Conservation (phyloP, 2,888 invertebrate species). For the Thyatira batis region DNA sequence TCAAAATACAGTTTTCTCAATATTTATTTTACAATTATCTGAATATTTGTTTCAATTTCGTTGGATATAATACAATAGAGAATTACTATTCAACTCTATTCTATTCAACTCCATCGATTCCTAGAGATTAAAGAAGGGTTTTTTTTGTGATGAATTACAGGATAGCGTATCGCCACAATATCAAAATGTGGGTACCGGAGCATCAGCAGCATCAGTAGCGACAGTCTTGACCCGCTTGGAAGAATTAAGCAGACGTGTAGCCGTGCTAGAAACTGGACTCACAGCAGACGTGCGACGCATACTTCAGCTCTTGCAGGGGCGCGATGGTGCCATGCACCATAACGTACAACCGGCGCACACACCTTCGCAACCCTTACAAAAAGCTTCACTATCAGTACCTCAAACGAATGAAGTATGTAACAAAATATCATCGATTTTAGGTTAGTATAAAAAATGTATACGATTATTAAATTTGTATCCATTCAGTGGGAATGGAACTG, state of each 20-base stretch:
- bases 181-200: conserved; percentile 69
- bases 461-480: neutral
- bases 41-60: too few relatives aligned
- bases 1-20: too few relatives aligned
- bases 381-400: conserved; percentile 71
- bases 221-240: conserved; percentile 86
- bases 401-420: conserved; percentile 60
- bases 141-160: too few relatives aligned
- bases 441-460: too few relatives aligned
- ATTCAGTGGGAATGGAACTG: conserved; percentile 74
- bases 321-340: conserved; percentile 49
- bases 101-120: too few relatives aligned
- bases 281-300: conserved; percentile 89
- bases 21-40: too few relatives aligned
- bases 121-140: too few relatives aligned
- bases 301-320: conserved; percentile 84
- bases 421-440: too few relatives aligned
- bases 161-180: conserved; percentile 74
- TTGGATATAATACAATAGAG: neutral
- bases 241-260: conserved; percentile 86
- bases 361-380: conserved; percentile 66
- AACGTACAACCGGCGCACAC: conserved; percentile 59
- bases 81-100: neutral
- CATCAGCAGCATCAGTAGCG: conserved; percentile 69
- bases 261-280: conserved; percentile 87